Evolutionary conservation across 1,140 invertebrate species (phyloP).

Genomic region (Eupeodes corollae): DNA sequence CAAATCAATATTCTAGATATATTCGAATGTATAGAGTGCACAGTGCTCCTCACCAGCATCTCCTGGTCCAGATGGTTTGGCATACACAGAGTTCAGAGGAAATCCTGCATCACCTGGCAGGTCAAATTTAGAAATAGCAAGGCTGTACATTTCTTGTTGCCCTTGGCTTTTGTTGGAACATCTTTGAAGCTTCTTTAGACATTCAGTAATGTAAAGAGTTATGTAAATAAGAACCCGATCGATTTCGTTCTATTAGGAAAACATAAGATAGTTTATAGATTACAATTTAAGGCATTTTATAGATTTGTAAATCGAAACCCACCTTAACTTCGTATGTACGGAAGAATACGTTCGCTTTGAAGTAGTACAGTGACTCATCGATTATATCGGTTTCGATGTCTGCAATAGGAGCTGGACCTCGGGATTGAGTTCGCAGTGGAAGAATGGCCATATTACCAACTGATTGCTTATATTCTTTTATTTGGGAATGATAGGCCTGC

Average conservation of each 20-base stretch:
- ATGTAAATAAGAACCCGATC: slow-evolving; percentile 96
- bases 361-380: slow-evolving; percentile 94
- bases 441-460: slow-evolving; percentile 91
- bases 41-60: slow-evolving; percentile 59
- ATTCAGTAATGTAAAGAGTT: slow-evolving; percentile 98
- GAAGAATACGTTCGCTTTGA: slow-evolving; percentile 99
- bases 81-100: slow-evolving; percentile 95
- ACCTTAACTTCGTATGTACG: slow-evolving; percentile 97
- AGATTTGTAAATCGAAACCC: too few relatives aligned
- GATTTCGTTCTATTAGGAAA: slow-evolving; percentile 64
- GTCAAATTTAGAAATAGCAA: slow-evolving; percentile 91
- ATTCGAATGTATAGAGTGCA: slow-evolving; percentile 1
- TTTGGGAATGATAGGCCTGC: slow-evolving; percentile 90
- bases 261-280: slow-evolving; percentile 3
- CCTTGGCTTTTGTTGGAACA: slow-evolving; percentile 83
- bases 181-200: slow-evolving; percentile 87
- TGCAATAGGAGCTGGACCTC: slow-evolving; percentile 75
- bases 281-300: background rate
- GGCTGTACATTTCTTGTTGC: slow-evolving; percentile 88
- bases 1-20: slow-evolving; percentile 3
- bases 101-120: slow-evolving; percentile 94
- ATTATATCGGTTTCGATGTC: slow-evolving; percentile 79
- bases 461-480: slow-evolving; percentile 56
- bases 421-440: slow-evolving; percentile 71
- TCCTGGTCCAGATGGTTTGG: slow-evolving; percentile 63